A percentile compares a stretch with the other conserved stretches of the same genome.
These are phyloP conservation scores for Phalloptychus januarius DNA, from an alignment of 2,797 vertebrate genomes.

Conservation along the genomic window DNA sequence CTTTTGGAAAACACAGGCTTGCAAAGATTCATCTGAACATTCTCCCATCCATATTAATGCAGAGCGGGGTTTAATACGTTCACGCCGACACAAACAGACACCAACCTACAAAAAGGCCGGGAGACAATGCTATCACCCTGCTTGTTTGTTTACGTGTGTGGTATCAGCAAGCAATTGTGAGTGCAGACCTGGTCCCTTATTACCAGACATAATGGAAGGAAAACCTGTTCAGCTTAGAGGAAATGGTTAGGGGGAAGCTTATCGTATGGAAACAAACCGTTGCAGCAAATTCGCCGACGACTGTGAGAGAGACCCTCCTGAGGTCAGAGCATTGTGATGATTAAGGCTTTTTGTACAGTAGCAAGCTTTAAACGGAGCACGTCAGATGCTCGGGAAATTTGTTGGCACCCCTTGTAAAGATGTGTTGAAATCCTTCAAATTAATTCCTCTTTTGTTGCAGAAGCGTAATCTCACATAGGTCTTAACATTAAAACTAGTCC, in stretches of 20 bases:
- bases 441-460: not conserved
- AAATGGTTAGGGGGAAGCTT: constrained; percentile 54
- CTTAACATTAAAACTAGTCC: not conserved
- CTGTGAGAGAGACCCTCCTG: constrained; percentile 51
- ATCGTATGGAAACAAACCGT: constrained; percentile 62
- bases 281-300: constrained; percentile 39
- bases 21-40: constrained; percentile 12
- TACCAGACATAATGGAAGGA: constrained; percentile 61
- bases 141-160: constrained; percentile 32
- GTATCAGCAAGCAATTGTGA: constrained; percentile 49
- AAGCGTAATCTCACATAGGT: not conserved
- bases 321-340: constrained; percentile 48
- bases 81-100: not conserved
- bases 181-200: constrained; percentile 44
- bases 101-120: constrained; percentile 37
- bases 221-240: constrained; percentile 46
- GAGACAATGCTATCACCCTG: constrained; percentile 55
- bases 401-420: not conserved
- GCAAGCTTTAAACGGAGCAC: constrained; percentile 33
- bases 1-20: constrained; percentile 36
- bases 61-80: constrained; percentile 11
- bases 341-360: constrained; percentile 25
- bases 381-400: not conserved
- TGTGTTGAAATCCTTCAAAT: not conserved
- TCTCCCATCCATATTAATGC: constrained; percentile 20